Evolutionary conservation across 1,140 invertebrate genomes (phyloP), one percentile per base, ranked within the genome.

Genomic region (Oryctes rhinoceros): DNA sequence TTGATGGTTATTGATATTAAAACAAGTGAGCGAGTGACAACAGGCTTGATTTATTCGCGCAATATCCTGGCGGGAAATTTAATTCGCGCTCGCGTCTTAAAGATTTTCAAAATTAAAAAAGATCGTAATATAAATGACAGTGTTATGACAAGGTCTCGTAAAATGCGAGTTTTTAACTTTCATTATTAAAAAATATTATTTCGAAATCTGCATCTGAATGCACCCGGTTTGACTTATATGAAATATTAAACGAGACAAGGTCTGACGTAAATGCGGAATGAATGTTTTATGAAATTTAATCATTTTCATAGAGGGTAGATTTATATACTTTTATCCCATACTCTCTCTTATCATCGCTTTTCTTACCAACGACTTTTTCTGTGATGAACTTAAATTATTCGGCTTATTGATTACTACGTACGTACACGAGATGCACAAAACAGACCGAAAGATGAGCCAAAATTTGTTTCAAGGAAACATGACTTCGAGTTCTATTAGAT

Each of bases 121-220:
- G 83, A 84, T 82, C 78, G 82, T 84, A 83, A 84, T 84, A 84
- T 84, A 84, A 84, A 84, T 84, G 83, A 84, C 83, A 84, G 80
- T 83, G 83, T 84, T 84, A 84, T 84, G 83, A 84, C 83, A 83
- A 80, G 82, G 44, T 74, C 79, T 79, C 78, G 81, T 79, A 37
- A 78, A 71, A 81, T 79, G 44, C 76, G 79, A 78, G 76, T 82
- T 84, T 83, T 84, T 84, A 83, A 84, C 80, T 84, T 83, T 82
- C 83, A 84, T 84, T 84, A 84, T 84, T 84, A 84, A 84, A 84
- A 84, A 84, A 83, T 82, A 83, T 84, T 81, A 83, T 84, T 84
- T 81, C 74, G 77, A 81, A 83, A 84, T 83, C 80, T 83, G 82
- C 83, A 83, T 84, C 82, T 84, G 76, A 84, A 83, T 83, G 81